phyloP scores from a whole-genome alignment of 2,113 vertebrate species.

The Todiramphus chloris region DNA sequence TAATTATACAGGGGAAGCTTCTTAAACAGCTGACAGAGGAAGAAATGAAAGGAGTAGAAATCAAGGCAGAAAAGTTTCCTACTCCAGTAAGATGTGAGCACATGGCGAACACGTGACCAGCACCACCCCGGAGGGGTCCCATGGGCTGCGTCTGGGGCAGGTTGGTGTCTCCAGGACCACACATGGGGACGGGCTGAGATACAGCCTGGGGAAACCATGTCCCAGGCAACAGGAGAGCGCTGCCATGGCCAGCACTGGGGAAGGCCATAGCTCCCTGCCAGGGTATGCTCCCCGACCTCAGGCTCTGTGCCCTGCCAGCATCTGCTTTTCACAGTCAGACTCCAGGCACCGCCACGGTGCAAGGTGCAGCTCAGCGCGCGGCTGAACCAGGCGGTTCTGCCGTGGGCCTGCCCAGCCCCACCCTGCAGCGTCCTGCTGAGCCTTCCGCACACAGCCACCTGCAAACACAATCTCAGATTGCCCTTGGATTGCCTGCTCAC shows the following conservation, averaged over 20 bases:
- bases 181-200: neutral
- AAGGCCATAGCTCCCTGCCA: neutral
- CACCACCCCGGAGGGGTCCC: neutral
- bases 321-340: neutral
- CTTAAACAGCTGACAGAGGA: neutral
- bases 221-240: neutral
- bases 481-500: neutral
- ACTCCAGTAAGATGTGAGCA: neutral
- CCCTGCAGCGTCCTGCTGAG: neutral
- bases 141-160: neutral
- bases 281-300: neutral
- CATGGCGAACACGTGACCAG: accelerated
- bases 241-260: neutral
- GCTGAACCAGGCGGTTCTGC: neutral
- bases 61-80: neutral
- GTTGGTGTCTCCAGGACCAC: neutral
- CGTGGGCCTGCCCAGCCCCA: no score
- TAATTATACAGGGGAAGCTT: neutral
- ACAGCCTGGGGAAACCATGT: neutral
- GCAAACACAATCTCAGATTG: neutral
- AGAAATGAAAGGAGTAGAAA: neutral
- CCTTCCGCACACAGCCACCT: neutral
- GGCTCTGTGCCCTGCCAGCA: neutral
- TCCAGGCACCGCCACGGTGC: no score
- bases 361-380: neutral